Percentiles rank a stretch among this genome's conserved stretches.
These are phyloP conservation scores for Marisa cornuarietis DNA, from an alignment of 1,140 invertebrate genomes.

Conservation along the genomic window DNA sequence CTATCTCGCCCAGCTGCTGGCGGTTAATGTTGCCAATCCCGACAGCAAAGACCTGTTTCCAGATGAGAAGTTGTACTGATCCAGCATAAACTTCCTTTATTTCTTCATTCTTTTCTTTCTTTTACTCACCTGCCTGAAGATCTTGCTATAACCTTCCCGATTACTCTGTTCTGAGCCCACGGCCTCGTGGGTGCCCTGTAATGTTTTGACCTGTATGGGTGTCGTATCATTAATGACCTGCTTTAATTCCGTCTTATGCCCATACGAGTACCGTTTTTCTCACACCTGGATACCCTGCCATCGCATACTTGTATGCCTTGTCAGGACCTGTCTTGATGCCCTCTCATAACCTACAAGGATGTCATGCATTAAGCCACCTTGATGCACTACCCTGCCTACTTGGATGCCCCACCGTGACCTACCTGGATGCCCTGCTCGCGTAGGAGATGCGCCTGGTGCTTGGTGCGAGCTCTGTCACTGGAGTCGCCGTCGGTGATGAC, in stretches of 20 bases:
- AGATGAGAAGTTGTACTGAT: constrained; percentile 9
- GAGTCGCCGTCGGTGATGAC: constrained; percentile 41
- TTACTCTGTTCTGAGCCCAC: too few relatives aligned
- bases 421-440: constrained; percentile 28
- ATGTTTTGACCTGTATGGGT: too few relatives aligned
- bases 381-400: neutral
- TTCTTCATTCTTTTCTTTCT: too few relatives aligned
- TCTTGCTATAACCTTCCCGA: too few relatives aligned
- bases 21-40: constrained; percentile 4
- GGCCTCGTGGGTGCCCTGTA: neutral
- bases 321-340: neutral
- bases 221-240: too few relatives aligned
- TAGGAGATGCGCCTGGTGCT: constrained; percentile 15
- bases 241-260: neutral
- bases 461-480: constrained; percentile 1
- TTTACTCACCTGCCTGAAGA: too few relatives aligned
- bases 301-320: neutral
- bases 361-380: neutral
- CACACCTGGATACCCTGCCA: too few relatives aligned
- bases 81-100: too few relatives aligned
- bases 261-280: too few relatives aligned
- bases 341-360: neutral
- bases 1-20: constrained; percentile 12
- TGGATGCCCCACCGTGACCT: constrained; percentile 1
- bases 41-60: constrained; percentile 25